Percentiles rank a stretch among this genome's conserved stretches.
phyloP scores from a whole-genome alignment of 2,888 invertebrate genomes.

The Lypha dubia region DNA sequence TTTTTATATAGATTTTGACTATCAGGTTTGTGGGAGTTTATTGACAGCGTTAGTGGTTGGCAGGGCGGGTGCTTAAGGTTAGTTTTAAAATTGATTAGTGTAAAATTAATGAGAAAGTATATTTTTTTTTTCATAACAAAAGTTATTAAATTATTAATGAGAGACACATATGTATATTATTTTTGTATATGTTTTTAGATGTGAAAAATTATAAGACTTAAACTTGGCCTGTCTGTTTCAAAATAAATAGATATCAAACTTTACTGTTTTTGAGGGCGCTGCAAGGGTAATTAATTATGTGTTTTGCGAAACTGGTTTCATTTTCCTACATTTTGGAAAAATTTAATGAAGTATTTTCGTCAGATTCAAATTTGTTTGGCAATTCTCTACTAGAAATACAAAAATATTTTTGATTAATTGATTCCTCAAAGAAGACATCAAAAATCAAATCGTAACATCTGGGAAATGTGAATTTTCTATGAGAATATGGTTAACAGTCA shows the following conservation, averaged over 20 bases:
- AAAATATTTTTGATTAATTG: too few species aligned
- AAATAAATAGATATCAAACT: too few species aligned
- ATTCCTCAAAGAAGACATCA: too few species aligned
- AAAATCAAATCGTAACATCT: too few species aligned
- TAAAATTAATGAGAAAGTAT: constrained; percentile 65
- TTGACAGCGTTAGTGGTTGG: background rate
- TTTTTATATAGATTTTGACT: constrained; percentile 17
- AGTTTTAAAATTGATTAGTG: constrained; percentile 68
- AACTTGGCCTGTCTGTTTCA: too few species aligned
- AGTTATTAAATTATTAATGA: constrained; percentile 55
- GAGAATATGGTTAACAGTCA: too few species aligned
- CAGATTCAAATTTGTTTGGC: background rate
- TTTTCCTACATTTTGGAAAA: too few species aligned
- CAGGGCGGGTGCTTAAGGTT: constrained; percentile 1
- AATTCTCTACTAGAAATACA: background rate
- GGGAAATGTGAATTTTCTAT: too few species aligned
- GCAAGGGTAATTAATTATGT: too few species aligned
- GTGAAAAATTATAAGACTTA: background rate
- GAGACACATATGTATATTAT: background rate
- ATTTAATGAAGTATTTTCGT: background rate
- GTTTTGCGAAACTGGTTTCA: too few species aligned
- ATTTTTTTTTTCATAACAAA: constrained; percentile 16
- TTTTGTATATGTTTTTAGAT: background rate
- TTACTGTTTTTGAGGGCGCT: too few species aligned
- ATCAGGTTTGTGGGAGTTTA: background rate